Evolutionary conservation across 2,797 vertebrate species (phyloP), one percentile per base, ranked within the genome.

Genomic region (Sphaeramia orbicularis): DNA sequence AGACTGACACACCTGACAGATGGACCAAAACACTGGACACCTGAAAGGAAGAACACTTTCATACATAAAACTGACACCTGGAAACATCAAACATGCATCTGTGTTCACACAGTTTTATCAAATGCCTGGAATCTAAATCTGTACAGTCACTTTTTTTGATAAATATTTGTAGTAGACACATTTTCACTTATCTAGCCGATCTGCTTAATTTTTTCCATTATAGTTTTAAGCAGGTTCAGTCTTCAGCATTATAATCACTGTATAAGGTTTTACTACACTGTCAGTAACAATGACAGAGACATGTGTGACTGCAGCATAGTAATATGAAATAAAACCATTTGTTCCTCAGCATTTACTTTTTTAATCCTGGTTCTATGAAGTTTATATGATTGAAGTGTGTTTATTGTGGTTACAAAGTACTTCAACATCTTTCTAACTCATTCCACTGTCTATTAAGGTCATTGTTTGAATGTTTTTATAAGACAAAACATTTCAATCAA

Each of bases 281-380:
- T 0, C 9, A 50, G 37, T 56, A 5, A 68, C 44, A 37, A 43
- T 18, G 11, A 45, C 24, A 27, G 24, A 21, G 19, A 27, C 6
- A 27, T 5, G 24, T 27, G 24, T 21, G 19, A 69, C 63, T 73
- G 27, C 36, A 52, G 18, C 57, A 65, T 62, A 42, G 24, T 61
- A 63, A 59, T 73, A 41, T 68, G 14, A 65, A 90, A 86, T 90
- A 81, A 85, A 86, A 45, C 7, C 0, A 56, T 77, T 63, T 68
- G 18, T 54, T 60, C 15, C 8, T 65, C 7, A 40, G 27, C 55
- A 48, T 1, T 59, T 7, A 15, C 1, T 5, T 30, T 37, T 53
- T n/a, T 30, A 18, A 15, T 36, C 0, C 7, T 44, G 16, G 2
- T n/a, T 45, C 16, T 5, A 27, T 27, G 24, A 27, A 27, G 6